Percentiles rank a stretch among this genome's conserved stretches.
These are phyloP conservation scores for Ladona fulva DNA, from an alignment of 1,140 invertebrate genomes.

Conservation along the genomic window DNA sequence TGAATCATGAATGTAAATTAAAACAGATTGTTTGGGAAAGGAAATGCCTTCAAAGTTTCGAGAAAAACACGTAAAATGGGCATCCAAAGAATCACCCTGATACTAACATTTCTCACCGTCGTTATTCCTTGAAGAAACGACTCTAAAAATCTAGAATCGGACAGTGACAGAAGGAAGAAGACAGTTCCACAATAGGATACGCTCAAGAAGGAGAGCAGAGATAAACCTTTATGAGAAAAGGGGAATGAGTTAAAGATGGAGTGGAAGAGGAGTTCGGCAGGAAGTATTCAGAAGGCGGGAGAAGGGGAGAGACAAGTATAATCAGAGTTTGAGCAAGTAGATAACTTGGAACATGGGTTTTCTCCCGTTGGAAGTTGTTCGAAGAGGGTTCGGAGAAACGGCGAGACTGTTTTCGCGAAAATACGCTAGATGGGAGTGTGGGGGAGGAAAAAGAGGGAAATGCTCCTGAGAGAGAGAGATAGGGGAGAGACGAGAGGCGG, in stretches of 20 bases:
- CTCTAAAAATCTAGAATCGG: too few species aligned
- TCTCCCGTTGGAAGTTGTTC: not conserved
- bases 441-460: not conserved
- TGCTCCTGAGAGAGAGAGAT: not conserved
- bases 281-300: not conserved
- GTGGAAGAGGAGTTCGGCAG: not conserved
- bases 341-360: not conserved
- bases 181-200: too few species aligned
- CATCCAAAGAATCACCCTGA: too few species aligned
- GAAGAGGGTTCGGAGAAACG: not conserved
- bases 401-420: not conserved
- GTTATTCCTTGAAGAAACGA: too few species aligned
- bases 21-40: too few species aligned
- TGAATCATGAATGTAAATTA: too few species aligned
- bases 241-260: not conserved
- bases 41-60: too few species aligned
- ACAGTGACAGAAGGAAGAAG: too few species aligned
- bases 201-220: too few species aligned
- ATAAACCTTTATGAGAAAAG: too few species aligned
- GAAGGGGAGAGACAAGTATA: not conserved
- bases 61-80: too few species aligned
- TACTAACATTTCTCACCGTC: too few species aligned
- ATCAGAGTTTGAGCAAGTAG: conserved; percentile 4
- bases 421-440: not conserved
- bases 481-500: not conserved